Conservation (phyloP, 2,888 invertebrate species). For the Andrena minutula region DNA sequence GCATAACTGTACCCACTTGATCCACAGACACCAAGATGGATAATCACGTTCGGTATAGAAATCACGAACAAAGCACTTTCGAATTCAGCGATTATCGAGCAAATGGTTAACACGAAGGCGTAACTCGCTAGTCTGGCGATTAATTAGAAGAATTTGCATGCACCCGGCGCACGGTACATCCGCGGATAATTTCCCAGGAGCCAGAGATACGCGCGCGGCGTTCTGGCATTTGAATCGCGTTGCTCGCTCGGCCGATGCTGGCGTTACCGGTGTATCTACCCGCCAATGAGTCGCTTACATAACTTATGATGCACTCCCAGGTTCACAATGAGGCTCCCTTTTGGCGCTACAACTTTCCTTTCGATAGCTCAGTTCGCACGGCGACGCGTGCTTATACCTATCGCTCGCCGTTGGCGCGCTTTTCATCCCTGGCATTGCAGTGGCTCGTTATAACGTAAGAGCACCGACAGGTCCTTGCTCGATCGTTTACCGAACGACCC, state of each 20-base stretch:
- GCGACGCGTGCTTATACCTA: slow-evolving; percentile 4
- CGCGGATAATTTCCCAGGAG: slow-evolving; percentile 63
- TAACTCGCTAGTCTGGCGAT: background rate
- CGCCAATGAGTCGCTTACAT: slow-evolving; percentile 60
- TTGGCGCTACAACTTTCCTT: slow-evolving; percentile 74
- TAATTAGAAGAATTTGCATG: background rate
- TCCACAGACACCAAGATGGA: too few species aligned
- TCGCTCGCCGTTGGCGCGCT: too few species aligned
- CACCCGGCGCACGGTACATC: slow-evolving; percentile 18
- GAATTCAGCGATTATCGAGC: background rate
- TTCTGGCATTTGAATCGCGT: slow-evolving; percentile 69
- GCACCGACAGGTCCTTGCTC: background rate
- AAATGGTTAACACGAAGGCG: slow-evolving; percentile 2
- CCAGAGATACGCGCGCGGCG: slow-evolving; percentile 38
- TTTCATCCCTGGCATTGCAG: background rate
- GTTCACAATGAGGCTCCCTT: slow-evolving; percentile 68
- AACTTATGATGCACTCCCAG: slow-evolving; percentile 65
- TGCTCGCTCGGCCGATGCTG: slow-evolving; percentile 48
- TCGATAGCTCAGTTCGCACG: slow-evolving; percentile 46
- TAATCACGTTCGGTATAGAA: too few species aligned
- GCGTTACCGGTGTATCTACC: slow-evolving; percentile 56
- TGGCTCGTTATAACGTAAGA: too few species aligned
- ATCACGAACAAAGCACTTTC: background rate
- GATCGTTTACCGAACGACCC: slow-evolving; percentile 11
- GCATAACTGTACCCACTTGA: too few species aligned